Percentiles rank a stretch among this genome's conserved stretches.
These are phyloP conservation scores for Tychaedon coryphoeus DNA, from an alignment of 2,113 vertebrate species.

Conservation along the genomic window DNA sequence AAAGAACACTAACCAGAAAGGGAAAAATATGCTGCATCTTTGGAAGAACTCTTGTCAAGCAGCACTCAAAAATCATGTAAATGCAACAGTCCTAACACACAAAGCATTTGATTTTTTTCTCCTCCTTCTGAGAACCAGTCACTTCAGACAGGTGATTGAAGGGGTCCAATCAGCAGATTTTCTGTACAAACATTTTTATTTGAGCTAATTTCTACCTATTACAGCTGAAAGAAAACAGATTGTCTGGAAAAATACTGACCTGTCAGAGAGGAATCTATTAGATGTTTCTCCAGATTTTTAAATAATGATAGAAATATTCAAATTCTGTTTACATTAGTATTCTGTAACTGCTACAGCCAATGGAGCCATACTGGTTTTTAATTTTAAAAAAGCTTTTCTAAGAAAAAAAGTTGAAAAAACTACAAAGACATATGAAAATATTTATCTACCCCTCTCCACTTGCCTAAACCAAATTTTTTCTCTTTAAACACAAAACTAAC, in stretches of 20 bases:
- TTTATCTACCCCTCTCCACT: not conserved
- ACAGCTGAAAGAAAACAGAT: not conserved
- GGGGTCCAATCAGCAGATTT: not conserved
- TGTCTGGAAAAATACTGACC: not conserved
- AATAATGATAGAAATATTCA: not conserved
- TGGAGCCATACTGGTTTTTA: not conserved
- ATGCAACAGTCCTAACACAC: not conserved
- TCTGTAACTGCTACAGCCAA: not conserved
- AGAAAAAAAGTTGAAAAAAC: not conserved
- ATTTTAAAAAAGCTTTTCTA: not conserved
- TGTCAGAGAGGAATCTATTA: not conserved
- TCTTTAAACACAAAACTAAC: not conserved
- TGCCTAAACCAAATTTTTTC: not conserved
- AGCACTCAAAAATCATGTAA: not conserved
- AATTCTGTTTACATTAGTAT: not conserved
- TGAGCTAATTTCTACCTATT: not conserved
- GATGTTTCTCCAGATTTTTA: not conserved
- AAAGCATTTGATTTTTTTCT: not conserved
- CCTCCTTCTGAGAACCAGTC: not conserved
- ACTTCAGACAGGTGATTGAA: not conserved
- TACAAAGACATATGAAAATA: not conserved
- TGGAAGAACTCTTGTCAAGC: not conserved
- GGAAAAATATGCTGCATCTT: not conserved
- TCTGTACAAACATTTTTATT: not conserved
- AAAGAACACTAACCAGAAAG: not conserved